Evolutionary conservation across 2,888 invertebrate genomes (phyloP).

Genomic region (Agriopis marginaria): DNA sequence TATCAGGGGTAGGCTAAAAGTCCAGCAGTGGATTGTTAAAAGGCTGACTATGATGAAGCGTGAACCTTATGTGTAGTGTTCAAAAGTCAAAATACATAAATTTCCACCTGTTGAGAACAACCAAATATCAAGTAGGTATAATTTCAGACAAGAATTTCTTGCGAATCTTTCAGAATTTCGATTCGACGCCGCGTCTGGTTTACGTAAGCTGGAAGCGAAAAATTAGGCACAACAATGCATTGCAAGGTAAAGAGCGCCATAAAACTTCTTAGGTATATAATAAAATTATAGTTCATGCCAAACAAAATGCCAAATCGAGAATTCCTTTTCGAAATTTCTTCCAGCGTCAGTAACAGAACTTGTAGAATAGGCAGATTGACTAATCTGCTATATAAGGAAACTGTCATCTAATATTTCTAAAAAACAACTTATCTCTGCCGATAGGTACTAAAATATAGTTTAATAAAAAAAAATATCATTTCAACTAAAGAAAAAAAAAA

Average conservation of each 20-base stretch:
- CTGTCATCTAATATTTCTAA: no score
- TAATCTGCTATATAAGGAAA: no score
- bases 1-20: no score
- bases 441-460: no score
- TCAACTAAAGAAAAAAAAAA: no score
- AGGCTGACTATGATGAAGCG: no score
- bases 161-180: background rate
- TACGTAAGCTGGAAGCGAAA: conserved; percentile 10
- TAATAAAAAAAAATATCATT: no score
- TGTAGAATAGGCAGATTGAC: no score
- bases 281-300: background rate
- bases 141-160: no score
- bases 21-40: no score
- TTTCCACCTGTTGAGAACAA: background rate
- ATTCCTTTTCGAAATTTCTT: background rate
- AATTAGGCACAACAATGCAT: conserved; percentile 18
- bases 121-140: background rate
- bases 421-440: no score
- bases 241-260: conserved; percentile 15
- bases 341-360: background rate
- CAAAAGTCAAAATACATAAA: background rate
- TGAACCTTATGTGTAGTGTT: no score
- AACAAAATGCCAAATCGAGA: background rate
- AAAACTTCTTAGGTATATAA: background rate
- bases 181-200: conserved; percentile 17